phyloP scores from a whole-genome alignment of 92 coral and sea anemone genomes.

The Parazoanthus swiftii region DNA sequence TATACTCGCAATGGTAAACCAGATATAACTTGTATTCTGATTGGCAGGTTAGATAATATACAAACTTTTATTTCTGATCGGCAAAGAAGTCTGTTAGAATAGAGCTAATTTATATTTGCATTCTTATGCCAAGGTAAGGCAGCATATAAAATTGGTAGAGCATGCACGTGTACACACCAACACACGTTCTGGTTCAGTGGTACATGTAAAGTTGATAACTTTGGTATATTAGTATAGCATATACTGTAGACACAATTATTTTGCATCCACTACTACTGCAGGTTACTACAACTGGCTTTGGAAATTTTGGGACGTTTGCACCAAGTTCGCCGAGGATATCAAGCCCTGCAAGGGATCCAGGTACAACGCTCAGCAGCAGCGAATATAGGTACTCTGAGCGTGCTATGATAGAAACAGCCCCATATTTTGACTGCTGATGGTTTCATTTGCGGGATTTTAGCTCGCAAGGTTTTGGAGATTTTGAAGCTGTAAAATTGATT shows the following conservation, averaged over 20 bases:
- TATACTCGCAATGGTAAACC: too few species aligned
- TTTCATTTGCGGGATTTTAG: not conserved
- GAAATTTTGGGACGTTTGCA: slow-evolving; percentile 88
- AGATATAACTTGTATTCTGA: too few species aligned
- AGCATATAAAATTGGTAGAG: too few species aligned
- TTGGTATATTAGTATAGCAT: not conserved
- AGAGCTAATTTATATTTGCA: too few species aligned
- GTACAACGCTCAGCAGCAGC: slow-evolving; percentile 22
- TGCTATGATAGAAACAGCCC: too few species aligned
- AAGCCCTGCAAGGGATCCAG: slow-evolving; percentile 95
- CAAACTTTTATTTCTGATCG: too few species aligned
- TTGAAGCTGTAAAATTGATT: not conserved
- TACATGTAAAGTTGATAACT: too few species aligned
- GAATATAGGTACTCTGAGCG: not conserved
- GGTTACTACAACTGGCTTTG: slow-evolving; percentile 79
- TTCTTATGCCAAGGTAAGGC: too few species aligned
- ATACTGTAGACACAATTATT: not conserved
- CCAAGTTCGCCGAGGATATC: slow-evolving; percentile 96
- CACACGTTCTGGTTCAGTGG: not conserved
- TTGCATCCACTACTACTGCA: not conserved
- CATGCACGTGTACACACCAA: not conserved
- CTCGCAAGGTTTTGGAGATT: not conserved
- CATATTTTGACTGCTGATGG: too few species aligned
- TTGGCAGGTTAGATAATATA: too few species aligned
- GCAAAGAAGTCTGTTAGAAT: too few species aligned